Evolutionary conservation across 2,797 vertebrate species (phyloP).

Genomic region (Pseudochirops cupreus): DNA sequence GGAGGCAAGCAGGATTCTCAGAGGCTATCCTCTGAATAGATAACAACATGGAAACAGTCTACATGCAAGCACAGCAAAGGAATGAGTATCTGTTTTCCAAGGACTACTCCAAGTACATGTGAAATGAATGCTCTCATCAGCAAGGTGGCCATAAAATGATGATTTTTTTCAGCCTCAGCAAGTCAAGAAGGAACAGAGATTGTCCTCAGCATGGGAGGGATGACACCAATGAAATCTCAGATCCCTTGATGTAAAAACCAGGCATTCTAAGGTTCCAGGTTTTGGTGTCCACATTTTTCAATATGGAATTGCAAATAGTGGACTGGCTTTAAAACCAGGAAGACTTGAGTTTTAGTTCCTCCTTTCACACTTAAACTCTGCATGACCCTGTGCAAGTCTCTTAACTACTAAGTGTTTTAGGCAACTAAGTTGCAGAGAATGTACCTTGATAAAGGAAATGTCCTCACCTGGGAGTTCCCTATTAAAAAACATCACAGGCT

Average conservation of each 20-base stretch:
- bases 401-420: not conserved
- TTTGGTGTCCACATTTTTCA: slow-evolving; percentile 32
- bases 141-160: not conserved
- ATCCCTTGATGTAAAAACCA: slow-evolving; percentile 29
- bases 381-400: not conserved
- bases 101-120: not conserved
- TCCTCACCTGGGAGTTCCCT: not conserved
- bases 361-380: not conserved
- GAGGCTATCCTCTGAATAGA: not conserved
- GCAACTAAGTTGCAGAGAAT: not conserved
- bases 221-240: not conserved
- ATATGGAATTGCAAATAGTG: not conserved
- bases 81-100: not conserved
- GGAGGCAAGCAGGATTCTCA: not conserved
- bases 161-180: not conserved
- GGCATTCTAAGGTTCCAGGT: slow-evolving; percentile 34
- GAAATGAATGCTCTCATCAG: not conserved
- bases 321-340: not conserved
- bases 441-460: not conserved
- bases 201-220: not conserved
- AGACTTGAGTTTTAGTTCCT: not conserved
- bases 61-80: not conserved
- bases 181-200: not conserved
- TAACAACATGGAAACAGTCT: not conserved
- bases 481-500: not conserved